Evolutionary conservation across 2,888 invertebrate genomes (phyloP).

Genomic region (Maniola hyperantus): DNA sequence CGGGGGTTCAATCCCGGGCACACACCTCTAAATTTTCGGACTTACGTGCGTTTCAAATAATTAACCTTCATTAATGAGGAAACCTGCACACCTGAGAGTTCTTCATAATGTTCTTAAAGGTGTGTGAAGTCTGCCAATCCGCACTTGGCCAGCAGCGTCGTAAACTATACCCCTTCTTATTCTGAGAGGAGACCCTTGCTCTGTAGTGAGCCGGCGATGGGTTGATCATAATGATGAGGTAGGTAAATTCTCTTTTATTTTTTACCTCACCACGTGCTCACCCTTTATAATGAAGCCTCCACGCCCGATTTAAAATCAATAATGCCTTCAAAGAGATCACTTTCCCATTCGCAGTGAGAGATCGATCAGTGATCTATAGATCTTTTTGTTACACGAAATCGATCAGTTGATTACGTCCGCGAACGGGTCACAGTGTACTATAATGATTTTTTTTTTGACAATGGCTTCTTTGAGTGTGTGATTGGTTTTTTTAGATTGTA

Average conservation of each 20-base stretch:
- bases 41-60: too few species aligned
- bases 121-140: too few species aligned
- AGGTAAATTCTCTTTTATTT: constrained; percentile 23
- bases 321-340: constrained; percentile 70
- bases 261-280: constrained; percentile 44
- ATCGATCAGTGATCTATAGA: constrained; percentile 74
- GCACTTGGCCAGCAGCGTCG: too few species aligned
- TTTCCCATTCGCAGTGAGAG: constrained; percentile 74
- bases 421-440: constrained; percentile 53
- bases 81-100: too few species aligned
- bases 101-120: too few species aligned
- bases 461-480: constrained; percentile 49
- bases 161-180: too few species aligned
- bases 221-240: too few species aligned
- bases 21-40: too few species aligned
- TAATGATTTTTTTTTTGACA: constrained; percentile 48
- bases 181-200: too few species aligned
- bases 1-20: too few species aligned
- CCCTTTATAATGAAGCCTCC: constrained; percentile 59
- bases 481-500: constrained; percentile 48
- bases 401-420: constrained; percentile 71
- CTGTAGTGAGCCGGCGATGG: too few species aligned
- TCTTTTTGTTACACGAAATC: constrained; percentile 72
- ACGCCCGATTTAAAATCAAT: constrained; percentile 78
- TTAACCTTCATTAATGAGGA: too few species aligned